A percentile compares a stretch with the other conserved stretches of the same genome.
Evolutionary conservation across 2,113 vertebrate genomes (phyloP).

Genomic region (Calyptomena viridis): DNA sequence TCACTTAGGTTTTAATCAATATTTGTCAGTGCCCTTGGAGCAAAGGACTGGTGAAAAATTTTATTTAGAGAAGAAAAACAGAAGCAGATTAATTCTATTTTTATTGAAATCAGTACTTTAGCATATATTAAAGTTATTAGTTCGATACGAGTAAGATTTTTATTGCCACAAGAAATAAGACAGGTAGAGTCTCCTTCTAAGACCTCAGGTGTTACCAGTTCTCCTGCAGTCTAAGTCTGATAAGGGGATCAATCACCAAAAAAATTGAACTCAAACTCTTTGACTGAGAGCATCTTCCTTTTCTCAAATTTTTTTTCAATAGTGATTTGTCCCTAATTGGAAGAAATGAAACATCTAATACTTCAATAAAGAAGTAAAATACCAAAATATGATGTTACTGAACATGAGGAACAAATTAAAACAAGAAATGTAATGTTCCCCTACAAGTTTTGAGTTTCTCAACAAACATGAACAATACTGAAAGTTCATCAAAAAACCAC

Average conservation of each 20-base stretch:
- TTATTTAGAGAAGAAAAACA: background rate
- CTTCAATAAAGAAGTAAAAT: background rate
- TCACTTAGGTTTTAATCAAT: background rate
- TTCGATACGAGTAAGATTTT: background rate
- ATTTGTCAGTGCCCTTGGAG: background rate
- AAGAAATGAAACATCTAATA: background rate
- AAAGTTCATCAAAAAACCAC: background rate
- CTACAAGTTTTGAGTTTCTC: background rate
- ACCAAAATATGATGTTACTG: background rate
- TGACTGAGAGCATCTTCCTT: background rate
- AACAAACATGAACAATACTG: background rate
- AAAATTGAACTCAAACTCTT: background rate
- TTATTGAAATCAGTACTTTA: background rate
- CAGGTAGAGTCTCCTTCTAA: background rate
- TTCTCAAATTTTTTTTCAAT: background rate
- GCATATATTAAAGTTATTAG: background rate
- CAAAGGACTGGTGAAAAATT: background rate
- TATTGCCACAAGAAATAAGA: background rate
- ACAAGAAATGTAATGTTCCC: background rate
- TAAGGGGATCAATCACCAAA: background rate
- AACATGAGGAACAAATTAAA: background rate
- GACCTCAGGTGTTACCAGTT: background rate
- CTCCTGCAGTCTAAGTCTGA: background rate
- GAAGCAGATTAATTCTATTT: background rate
- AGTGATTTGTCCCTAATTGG: background rate